A percentile compares a stretch with the other conserved stretches of the same genome.
Evolutionary conservation across 2,113 vertebrate genomes (phyloP).

Genomic region (Chlorocebus sabaeus): DNA sequence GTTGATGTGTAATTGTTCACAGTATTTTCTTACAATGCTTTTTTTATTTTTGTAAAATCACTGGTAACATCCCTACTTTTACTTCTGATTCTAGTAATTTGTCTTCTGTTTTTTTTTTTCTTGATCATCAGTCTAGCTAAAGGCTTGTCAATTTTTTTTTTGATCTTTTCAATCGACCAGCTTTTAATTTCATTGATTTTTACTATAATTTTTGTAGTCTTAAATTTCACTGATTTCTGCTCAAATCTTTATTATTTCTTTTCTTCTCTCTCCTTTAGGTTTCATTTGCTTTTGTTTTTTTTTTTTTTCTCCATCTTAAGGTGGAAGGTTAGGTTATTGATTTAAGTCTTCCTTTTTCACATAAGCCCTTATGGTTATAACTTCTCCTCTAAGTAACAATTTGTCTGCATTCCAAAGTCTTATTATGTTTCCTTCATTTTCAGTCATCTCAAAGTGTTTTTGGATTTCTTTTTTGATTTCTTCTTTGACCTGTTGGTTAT

Average conservation of each 20-base stretch:
- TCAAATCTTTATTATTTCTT: neutral
- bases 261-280: neutral
- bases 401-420: neutral
- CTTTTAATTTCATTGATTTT: neutral
- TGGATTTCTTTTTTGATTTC: neutral
- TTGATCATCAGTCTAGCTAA: neutral
- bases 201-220: neutral
- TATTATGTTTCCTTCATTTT: neutral
- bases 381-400: neutral
- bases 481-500: neutral
- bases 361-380: neutral
- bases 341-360: neutral
- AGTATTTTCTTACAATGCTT: neutral
- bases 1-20: neutral
- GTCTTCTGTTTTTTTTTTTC: neutral
- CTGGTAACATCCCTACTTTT: neutral
- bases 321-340: neutral
- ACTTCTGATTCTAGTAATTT: neutral
- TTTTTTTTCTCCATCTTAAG: neutral
- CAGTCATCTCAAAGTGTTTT: neutral
- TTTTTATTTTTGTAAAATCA: neutral
- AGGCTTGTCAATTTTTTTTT: neutral
- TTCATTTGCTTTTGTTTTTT: neutral
- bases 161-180: neutral
- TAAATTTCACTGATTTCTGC: neutral